A percentile compares a stretch with the other conserved stretches of the same genome.
Conservation (phyloP, 2,113 vertebrate species). For the Embiotoca jacksoni region DNA sequence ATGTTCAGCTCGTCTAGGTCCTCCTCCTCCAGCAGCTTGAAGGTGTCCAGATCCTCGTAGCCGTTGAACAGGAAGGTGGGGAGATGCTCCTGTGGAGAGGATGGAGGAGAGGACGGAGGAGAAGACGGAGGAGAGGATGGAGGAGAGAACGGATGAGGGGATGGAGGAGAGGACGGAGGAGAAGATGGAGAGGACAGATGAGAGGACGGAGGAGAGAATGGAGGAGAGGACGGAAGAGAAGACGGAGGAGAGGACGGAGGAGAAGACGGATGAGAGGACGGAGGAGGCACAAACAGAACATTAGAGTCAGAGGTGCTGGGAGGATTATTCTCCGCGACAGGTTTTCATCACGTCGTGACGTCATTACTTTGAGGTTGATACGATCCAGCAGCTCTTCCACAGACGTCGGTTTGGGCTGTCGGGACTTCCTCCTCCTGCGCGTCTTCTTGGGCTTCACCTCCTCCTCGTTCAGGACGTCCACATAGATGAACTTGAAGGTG, state of each 20-base stretch:
- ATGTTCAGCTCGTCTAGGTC: conserved; percentile 97
- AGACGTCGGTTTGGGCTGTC: conserved; percentile 93
- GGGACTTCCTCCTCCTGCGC: conserved; percentile 88
- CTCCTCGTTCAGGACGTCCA: conserved; percentile 93
- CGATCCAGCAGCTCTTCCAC: conserved; percentile 96
- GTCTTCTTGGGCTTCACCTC: conserved; percentile 91
- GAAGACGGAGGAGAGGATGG: not conserved
- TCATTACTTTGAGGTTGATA: conserved; percentile 92
- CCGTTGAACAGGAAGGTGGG: conserved; percentile 97
- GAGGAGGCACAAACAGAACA: too few species aligned
- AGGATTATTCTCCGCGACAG: too few species aligned
- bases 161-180: too few species aligned
- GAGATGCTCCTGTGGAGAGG: conserved; percentile 90
- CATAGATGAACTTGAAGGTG: conserved; percentile 98
- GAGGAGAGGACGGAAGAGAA: too few species aligned
- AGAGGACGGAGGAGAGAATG: too few species aligned
- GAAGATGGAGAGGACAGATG: too few species aligned
- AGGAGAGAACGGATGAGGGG: too few species aligned
- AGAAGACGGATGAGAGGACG: too few species aligned
- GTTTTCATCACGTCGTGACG: not conserved
- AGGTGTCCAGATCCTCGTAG: conserved; percentile 97
- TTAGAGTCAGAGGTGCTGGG: too few species aligned
- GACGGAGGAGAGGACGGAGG: too few species aligned
- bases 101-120: not conserved
- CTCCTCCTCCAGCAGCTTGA: conserved; percentile 96